phyloP scores from a whole-genome alignment of 2,113 vertebrate genomes.

The Cryptotis parvus region DNA sequence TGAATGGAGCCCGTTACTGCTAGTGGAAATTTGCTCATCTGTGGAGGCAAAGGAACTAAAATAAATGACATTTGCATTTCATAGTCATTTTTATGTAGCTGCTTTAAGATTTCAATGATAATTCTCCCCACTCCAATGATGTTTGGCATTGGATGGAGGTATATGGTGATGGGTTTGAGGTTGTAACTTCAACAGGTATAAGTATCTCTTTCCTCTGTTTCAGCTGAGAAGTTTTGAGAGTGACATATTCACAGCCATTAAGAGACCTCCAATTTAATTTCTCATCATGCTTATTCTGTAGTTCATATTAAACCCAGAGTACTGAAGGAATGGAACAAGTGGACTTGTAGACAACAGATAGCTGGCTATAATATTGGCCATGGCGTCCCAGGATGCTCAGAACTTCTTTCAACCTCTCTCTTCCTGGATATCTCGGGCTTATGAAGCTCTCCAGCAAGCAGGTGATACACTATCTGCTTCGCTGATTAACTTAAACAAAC shows the following conservation, averaged over 20 bases:
- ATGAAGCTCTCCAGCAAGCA: conserved; percentile 89
- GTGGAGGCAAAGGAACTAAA: conserved; percentile 42
- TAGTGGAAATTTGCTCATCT: conserved; percentile 47
- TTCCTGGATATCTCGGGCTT: conserved; percentile 90
- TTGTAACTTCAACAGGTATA: conserved; percentile 71
- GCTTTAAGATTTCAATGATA: conserved; percentile 47
- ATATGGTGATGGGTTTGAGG: conserved; percentile 54
- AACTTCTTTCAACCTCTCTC: conserved; percentile 88
- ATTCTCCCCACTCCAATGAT: conserved; percentile 17
- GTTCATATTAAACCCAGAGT: conserved; percentile 83
- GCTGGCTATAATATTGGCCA: conserved; percentile 80
- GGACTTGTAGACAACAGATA: conserved; percentile 76
- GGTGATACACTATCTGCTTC: conserved; percentile 85
- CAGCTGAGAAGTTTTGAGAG: conserved; percentile 74
- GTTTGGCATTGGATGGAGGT: conserved; percentile 70
- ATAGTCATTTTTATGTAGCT: conserved; percentile 56
- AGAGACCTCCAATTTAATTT: conserved; percentile 85
- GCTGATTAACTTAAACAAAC: conserved; percentile 83
- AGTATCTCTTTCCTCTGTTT: conserved; percentile 80
- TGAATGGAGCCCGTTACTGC: conserved; percentile 46
- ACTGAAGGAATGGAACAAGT: conserved; percentile 81
- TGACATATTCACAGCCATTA: conserved; percentile 80
- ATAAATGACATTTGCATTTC: conserved; percentile 59
- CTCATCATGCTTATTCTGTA: conserved; percentile 86
- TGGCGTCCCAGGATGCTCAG: conserved; percentile 87